These are phyloP conservation scores for Lasioglossum oenotherae DNA, from an alignment of 2,888 invertebrate genomes.

Conservation along the genomic window DNA sequence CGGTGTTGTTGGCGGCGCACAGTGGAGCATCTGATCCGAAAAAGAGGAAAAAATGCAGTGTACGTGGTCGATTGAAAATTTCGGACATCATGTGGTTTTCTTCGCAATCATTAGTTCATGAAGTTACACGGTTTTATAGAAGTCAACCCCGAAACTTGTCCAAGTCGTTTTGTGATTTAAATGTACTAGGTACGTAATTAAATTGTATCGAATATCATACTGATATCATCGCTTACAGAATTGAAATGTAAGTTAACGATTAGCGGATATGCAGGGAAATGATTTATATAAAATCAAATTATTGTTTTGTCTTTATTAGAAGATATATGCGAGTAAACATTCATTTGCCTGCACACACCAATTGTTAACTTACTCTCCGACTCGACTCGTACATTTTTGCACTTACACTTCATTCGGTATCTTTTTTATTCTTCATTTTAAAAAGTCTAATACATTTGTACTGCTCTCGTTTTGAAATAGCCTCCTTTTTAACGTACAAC, in stretches of 20 bases:
- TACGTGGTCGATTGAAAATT: not conserved
- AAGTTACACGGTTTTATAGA: not conserved
- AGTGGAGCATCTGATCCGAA: not conserved
- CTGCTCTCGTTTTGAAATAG: not conserved
- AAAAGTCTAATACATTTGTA: not conserved
- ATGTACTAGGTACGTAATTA: not conserved
- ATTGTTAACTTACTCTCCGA: no score
- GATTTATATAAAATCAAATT: no score
- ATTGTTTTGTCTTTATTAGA: no score
- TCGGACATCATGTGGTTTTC: not conserved
- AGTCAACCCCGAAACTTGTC: not conserved
- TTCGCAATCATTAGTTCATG: not conserved
- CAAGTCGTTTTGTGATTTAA: not conserved
- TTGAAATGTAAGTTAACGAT: no score
- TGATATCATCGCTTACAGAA: not conserved
- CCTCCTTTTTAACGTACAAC: not conserved
- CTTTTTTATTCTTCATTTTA: not conserved
- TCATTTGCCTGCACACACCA: no score
- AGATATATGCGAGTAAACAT: no score
- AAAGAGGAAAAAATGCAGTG: not conserved
- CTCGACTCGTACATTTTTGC: no score
- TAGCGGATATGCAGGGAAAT: no score
- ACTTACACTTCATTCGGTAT: not conserved
- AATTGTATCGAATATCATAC: not conserved
- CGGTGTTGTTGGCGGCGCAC: conserved; percentile 29